Base-by-base conservation (phyloP, 1,140 invertebrate species). In the Microplitis demolitor region DNA sequence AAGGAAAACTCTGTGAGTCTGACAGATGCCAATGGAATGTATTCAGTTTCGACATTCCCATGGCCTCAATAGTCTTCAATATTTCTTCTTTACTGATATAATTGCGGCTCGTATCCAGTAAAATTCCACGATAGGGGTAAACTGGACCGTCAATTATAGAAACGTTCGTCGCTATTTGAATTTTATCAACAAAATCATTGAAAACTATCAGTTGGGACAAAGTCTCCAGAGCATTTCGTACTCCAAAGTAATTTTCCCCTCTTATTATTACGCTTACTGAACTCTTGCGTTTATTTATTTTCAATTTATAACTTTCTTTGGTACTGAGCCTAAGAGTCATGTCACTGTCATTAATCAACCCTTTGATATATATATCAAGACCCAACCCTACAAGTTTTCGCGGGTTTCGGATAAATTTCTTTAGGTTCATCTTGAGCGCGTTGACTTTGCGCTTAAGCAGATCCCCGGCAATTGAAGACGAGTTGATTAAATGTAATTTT, bases 31-130 rank as follows among this genome's bases (percentile, higher is more conserved):
- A 67, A 31, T 67, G 66, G 82, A 97, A 93, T 0, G 92, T 92
- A 80, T 97, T 97, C 45, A 97, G 79, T 79, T 96, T 97, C 11
- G 91, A 92, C 78, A 91, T 88, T 0, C 91, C 91, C 94, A 96
- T 95, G 0, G 89, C 94, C 78, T 95, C 93, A 53, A 97, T 87
- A 0, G 93, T 94, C n/a, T 89, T 86, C 75, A 93, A 90, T 54
- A 97, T 92, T 1, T 89, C 84, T 3, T 90, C 87, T 4, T 94
- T 89, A 1, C 89, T 85, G 75, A 92, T 89, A 79, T 89, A 95
- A 82, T 95, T 95, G 24, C 95, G 89, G 0, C 93, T 89, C 0
- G 94, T 95, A 77, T 96, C 95, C 37, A 96, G 78, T 3, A 94
- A 81, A 1, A 96, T 83, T 3, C 94, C 94, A 78, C 95, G 89